Percentiles rank a stretch among this genome's conserved stretches.
These are phyloP conservation scores for Cololabis saira DNA, from an alignment of 2,113 vertebrate genomes.

Conservation along the genomic window DNA sequence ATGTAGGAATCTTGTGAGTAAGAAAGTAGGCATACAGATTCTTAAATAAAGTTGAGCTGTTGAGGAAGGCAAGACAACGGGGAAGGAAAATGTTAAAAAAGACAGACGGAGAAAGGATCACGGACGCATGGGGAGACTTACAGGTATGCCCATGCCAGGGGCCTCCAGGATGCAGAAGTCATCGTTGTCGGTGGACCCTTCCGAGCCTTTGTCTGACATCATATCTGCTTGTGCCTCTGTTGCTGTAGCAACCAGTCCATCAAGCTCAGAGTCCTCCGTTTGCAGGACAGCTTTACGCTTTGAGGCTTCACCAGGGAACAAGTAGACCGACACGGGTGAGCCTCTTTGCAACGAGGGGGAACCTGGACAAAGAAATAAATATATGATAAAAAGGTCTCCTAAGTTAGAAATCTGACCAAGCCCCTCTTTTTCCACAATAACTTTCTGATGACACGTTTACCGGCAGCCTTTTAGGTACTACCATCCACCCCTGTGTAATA, in stretches of 20 bases:
- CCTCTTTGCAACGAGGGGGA: conserved; percentile 77
- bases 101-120: not conserved
- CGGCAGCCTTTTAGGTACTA: too few relatives aligned
- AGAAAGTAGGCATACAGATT: fast-evolving
- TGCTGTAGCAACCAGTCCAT: conserved; percentile 73
- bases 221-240: conserved; percentile 75
- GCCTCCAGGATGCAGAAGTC: conserved; percentile 95
- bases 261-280: conserved; percentile 70
- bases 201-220: conserved; percentile 80
- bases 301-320: conserved; percentile 88
- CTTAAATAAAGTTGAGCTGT: not conserved
- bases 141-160: conserved; percentile 91
- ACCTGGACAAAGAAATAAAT: conserved; percentile 57
- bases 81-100: not conserved
- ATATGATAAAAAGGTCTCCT: too few relatives aligned
- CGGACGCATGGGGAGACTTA: conserved; percentile 55
- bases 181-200: conserved; percentile 87
- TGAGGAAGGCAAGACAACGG: not conserved
- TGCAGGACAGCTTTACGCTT: conserved; percentile 55
- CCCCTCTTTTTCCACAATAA: too few relatives aligned
- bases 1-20: not conserved
- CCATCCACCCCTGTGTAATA: too few relatives aligned
- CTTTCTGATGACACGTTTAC: too few relatives aligned
- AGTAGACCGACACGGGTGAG: conserved; percentile 88
- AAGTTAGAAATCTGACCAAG: too few relatives aligned